A percentile compares a stretch with the other conserved stretches of the same genome.
Evolutionary conservation across 2,113 vertebrate species (phyloP).

Genomic region (Eolophus roseicapilla): DNA sequence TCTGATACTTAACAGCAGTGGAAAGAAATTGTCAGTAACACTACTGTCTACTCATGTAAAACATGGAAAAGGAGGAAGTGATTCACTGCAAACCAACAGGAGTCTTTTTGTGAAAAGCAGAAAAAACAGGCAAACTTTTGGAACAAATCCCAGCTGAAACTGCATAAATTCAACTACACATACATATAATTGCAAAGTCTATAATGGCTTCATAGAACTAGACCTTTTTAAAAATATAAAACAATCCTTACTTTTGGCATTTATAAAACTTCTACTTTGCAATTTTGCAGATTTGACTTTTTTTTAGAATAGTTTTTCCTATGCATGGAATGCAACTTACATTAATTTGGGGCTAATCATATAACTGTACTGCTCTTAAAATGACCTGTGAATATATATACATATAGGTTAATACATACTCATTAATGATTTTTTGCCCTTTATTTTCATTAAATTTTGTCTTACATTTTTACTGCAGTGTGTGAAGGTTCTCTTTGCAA

Average conservation of each 20-base stretch:
- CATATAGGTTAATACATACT: background rate
- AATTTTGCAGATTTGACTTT: background rate
- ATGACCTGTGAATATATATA: background rate
- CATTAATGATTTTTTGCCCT: background rate
- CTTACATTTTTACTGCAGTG: background rate
- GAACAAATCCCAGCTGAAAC: background rate
- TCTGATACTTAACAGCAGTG: background rate
- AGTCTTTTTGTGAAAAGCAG: background rate
- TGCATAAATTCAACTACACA: background rate
- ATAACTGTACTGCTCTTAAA: background rate
- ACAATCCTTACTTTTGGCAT: background rate
- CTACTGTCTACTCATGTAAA: background rate
- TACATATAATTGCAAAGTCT: background rate
- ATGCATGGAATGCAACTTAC: background rate
- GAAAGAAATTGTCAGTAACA: background rate
- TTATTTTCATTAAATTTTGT: background rate
- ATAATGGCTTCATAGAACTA: background rate
- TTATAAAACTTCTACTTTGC: background rate
- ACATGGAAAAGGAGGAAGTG: background rate
- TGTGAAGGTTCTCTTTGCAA: background rate
- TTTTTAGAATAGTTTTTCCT: background rate
- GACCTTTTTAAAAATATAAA: background rate
- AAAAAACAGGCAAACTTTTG: background rate
- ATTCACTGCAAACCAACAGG: background rate
- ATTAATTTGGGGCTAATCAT: background rate